Evolutionary conservation across 2,797 vertebrate species (phyloP).

Genomic region (Notamacropus eugenii): DNA sequence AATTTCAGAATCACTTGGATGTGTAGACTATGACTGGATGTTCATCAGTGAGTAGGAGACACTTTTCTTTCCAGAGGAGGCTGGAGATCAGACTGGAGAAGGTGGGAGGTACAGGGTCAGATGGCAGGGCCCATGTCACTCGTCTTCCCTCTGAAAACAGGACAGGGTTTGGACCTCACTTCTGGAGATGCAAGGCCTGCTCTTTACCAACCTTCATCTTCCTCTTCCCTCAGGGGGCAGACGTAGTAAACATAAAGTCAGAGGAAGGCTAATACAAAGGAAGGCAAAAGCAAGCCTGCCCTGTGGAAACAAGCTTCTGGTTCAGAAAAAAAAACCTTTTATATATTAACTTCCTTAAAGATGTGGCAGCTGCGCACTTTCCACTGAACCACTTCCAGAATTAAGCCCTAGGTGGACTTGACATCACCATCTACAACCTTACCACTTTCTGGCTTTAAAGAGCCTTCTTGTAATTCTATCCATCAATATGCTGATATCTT

Average conservation of each 20-base stretch:
- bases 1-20: neutral
- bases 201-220: neutral
- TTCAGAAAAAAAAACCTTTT: neutral
- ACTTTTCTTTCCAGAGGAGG: neutral
- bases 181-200: neutral
- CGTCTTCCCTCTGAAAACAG: neutral
- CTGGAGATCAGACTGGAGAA: neutral
- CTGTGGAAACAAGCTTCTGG: neutral
- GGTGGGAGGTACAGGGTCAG: neutral
- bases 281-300: neutral
- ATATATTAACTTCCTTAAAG: neutral
- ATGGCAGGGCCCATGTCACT: neutral
- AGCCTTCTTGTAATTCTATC: neutral
- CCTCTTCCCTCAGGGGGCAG: neutral
- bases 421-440: neutral
- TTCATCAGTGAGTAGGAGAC: neutral
- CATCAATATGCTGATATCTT: neutral
- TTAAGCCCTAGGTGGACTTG: neutral
- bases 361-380: too few species aligned
- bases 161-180: neutral
- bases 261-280: neutral
- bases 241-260: neutral
- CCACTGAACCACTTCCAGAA: neutral
- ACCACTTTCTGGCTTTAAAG: neutral
- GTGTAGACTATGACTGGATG: neutral